These are phyloP conservation scores for Thermophis baileyi DNA, from an alignment of 2,113 vertebrate genomes.

Conservation along the genomic window DNA sequence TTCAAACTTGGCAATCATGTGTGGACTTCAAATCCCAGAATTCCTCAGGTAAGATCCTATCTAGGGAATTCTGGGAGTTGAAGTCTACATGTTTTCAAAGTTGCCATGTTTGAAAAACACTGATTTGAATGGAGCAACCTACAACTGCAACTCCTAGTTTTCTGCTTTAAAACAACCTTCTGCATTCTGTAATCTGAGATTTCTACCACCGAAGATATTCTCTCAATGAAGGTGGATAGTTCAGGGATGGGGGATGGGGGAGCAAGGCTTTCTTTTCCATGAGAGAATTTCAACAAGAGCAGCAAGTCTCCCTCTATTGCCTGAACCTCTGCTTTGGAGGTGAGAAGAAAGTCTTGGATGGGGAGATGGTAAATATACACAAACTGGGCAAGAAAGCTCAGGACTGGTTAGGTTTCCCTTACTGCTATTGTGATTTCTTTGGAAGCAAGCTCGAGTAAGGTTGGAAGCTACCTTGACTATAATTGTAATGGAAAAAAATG, in stretches of 20 bases:
- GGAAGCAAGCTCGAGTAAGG: neutral
- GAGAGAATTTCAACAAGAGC: neutral
- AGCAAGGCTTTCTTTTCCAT: neutral
- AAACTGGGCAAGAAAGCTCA: neutral
- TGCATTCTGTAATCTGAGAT: neutral
- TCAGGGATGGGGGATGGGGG: neutral
- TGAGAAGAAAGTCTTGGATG: neutral
- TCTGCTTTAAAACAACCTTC: neutral
- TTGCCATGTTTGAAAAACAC: neutral
- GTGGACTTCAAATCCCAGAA: neutral
- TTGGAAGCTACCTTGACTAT: neutral
- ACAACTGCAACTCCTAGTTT: neutral
- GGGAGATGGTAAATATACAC: neutral
- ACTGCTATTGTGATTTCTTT: neutral
- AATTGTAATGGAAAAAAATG: neutral
- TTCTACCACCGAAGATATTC: neutral
- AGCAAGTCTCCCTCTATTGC: neutral
- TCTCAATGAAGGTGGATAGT: neutral
- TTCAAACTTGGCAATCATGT: neutral
- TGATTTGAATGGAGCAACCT: neutral
- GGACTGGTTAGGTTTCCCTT: neutral
- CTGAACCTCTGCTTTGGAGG: neutral
- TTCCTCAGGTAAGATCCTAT: neutral
- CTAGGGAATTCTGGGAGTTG: neutral
- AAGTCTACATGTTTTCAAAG: neutral